phyloP scores from a whole-genome alignment of 2,888 invertebrate genomes.

The Boloria euphrosyne region DNA sequence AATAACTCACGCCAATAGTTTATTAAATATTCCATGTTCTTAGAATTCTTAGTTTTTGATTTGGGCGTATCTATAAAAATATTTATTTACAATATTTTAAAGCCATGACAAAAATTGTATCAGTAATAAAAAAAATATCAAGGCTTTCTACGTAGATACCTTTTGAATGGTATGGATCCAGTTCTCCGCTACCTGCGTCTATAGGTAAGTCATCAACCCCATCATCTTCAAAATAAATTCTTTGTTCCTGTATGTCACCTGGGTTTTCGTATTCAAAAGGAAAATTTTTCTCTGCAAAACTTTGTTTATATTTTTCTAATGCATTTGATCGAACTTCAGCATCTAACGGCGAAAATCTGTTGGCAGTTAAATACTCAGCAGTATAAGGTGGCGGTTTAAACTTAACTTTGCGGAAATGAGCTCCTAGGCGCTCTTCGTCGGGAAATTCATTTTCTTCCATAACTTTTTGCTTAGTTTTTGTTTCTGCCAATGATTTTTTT shows the following conservation, averaged over 20 bases:
- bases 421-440: constrained; percentile 78
- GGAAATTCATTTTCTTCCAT: constrained; percentile 55
- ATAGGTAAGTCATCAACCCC: constrained; percentile 67
- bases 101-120: background rate
- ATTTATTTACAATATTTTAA: background rate
- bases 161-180: constrained; percentile 62
- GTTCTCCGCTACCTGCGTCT: constrained; percentile 73
- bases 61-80: constrained; percentile 41
- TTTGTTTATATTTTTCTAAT: constrained; percentile 72
- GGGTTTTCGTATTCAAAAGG: constrained; percentile 77
- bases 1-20: constrained; percentile 69
- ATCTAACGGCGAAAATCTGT: constrained; percentile 68
- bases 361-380: constrained; percentile 70
- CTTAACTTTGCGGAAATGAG: constrained; percentile 72
- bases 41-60: constrained; percentile 54
- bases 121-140: no score
- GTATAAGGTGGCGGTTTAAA: constrained; percentile 65
- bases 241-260: constrained; percentile 76
- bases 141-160: constrained; percentile 47
- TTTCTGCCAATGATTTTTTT: constrained; percentile 66
- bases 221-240: constrained; percentile 82
- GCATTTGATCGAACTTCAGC: constrained; percentile 73
- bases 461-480: constrained; percentile 49
- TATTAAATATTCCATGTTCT: constrained; percentile 72
- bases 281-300: constrained; percentile 73